Base-by-base conservation (phyloP, 2,113 vertebrate species). In the Terrapene triunguis region DNA sequence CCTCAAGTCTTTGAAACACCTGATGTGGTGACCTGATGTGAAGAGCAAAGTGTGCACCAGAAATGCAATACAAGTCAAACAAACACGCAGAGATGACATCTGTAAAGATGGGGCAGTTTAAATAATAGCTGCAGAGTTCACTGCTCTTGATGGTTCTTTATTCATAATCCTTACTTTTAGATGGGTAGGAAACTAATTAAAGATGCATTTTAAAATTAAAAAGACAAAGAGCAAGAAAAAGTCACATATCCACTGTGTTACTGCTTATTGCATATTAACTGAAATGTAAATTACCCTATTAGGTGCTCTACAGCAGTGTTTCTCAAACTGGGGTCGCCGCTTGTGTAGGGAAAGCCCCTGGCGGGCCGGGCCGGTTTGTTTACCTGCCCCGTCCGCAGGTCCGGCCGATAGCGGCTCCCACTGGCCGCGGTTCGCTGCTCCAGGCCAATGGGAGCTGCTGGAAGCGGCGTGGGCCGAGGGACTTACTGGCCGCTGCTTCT, bases 131-230 rank as follows among this genome's bases (percentile, higher is more conserved):
- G 72, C 83, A 90, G 88, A 79, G 35, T 72, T 84, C 55, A 57
- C 84, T 57, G 80, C 42, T 79, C 92, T 87, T 72, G 79, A 35
- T 94, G 82, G 85, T 76, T 87, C 74, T 94, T 90, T 94, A 94
- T 90, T 94, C 89, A 94, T 82, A 94, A 87, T 94, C 55, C 83
- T 88, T 84, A 88, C n/a, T 74, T 38, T 42, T n/a, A 74, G 69
- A 74, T 42, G 19, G 84, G 57, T 74, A 87, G 83, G 88, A 84
- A 90, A 87, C 74, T 79, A 87, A 90, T 84, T 84, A 90, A 83
- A 89, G 53, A 90, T 92, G 81, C 84, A 87, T 90, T 90, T 90
- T 92, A 69, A 92, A 92, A 88, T 88, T 84, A 92, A 92, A 88
- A 88, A 88, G 91, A 92, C 81, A 92, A 92, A 83, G 91, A 88